A percentile compares a stretch with the other conserved stretches of the same genome.
Evolutionary conservation across 2,113 vertebrate genomes (phyloP).

Genomic region (Ceyx cyanopectus): DNA sequence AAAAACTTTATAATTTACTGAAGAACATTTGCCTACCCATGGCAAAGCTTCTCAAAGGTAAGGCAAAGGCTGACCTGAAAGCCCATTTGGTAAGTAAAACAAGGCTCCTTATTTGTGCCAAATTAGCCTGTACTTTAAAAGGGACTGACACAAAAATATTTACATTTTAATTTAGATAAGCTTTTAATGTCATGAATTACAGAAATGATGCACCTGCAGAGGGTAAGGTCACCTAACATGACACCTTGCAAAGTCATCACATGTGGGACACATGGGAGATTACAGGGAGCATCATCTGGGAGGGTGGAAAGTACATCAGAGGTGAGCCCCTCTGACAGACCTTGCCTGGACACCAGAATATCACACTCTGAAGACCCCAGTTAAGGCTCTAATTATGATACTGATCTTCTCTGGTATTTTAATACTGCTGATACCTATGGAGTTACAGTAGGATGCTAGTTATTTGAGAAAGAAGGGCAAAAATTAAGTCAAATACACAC

Average conservation of each 20-base stretch:
- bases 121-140: neutral
- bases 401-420: neutral
- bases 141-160: neutral
- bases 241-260: neutral
- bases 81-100: fast-evolving
- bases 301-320: neutral
- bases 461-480: neutral
- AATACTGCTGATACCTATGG: neutral
- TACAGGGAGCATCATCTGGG: neutral
- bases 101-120: neutral
- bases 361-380: neutral
- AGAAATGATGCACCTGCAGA: neutral
- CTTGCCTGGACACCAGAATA: neutral
- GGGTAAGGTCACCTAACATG: too few species aligned
- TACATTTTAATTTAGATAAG: neutral
- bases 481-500: neutral
- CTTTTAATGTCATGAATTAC: neutral
- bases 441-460: neutral
- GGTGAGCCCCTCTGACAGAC: neutral
- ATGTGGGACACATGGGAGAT: neutral
- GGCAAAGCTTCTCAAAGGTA: neutral
- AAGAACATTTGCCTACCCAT: neutral
- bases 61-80: neutral
- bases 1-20: neutral
- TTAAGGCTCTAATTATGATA: neutral